Evolutionary conservation across 2,113 vertebrate genomes (phyloP), one percentile per base, ranked within the genome.

Genomic region (Hyaena hyaena): DNA sequence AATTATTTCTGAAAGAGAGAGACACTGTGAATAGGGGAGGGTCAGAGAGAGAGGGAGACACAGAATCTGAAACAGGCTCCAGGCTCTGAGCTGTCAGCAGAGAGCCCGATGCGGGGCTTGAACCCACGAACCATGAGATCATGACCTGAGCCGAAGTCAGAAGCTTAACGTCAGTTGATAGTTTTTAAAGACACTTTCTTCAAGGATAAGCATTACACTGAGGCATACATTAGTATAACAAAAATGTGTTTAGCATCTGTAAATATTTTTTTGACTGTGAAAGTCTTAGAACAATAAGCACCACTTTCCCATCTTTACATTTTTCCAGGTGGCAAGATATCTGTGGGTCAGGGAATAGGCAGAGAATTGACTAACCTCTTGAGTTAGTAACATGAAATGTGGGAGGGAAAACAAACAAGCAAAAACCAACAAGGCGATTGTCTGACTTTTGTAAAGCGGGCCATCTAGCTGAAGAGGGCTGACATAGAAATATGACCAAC

Each of bases 131-230:
- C 39, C 39, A 4, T 39, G 39, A 39, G 39, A 39, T 39, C 39
- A 39, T 39, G 39, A 39, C 39, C 39, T 39, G 4, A 39, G 39
- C 39, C 39, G 39, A 39, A 39, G 39, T 39, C 39, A 3, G 39
- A 39, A 4, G 39, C 39, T 39, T 39, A 39, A 39, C 39, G 48
- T 76, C 66, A 69, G 39, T 33, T 68, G 65, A 86, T 76, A 0
- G 0, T 82, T 96, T 92, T 86, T 26, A 86, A 92, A 96, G 84
- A 61, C 12, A 69, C 58, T n/a, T 45, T 90, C 33, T 73, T 90
- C 55, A 48, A 35, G 39, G 80, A 53, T 87, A 76, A 87, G 33
- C 8, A 50, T 28, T 84, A 76, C 66, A 69, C 21, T 5, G 10
- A 90, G 80, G 48, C 7, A 28, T 58, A 17, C 7, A 53, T 84